Conservation (phyloP, 2,113 vertebrate species). For the Mustelus asterias region DNA sequence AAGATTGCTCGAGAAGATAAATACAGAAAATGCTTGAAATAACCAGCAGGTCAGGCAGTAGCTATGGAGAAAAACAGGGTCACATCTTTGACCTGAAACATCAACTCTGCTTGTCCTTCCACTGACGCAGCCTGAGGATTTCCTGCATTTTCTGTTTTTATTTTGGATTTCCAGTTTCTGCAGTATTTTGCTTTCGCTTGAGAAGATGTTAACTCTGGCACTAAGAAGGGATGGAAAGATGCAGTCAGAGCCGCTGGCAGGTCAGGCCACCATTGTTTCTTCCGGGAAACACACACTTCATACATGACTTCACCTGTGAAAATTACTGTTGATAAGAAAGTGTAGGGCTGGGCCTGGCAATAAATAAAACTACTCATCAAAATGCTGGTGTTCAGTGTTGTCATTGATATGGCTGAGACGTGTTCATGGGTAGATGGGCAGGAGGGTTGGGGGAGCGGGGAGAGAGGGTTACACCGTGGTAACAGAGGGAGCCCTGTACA, state of each 20-base stretch:
- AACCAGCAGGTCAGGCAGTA: background rate
- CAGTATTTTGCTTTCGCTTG: too few relatives aligned
- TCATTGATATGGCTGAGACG: background rate
- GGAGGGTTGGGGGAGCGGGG: background rate
- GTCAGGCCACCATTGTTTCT: background rate
- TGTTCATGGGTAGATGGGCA: background rate
- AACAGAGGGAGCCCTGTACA: background rate
- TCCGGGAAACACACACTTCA: background rate
- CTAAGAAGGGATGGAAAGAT: background rate
- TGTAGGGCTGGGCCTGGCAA: background rate
- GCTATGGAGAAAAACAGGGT: background rate
- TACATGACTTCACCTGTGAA: background rate
- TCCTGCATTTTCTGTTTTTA: too few relatives aligned
- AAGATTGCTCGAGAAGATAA: background rate
- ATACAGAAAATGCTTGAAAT: background rate
- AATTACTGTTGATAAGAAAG: background rate
- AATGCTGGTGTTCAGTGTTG: background rate
- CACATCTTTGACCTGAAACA: too few relatives aligned
- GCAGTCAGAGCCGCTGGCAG: background rate
- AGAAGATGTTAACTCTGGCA: background rate
- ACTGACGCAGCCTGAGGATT: too few relatives aligned
- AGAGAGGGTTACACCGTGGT: background rate
- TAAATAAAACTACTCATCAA: background rate
- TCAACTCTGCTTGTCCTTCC: too few relatives aligned
- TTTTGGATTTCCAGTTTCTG: too few relatives aligned